Evolutionary conservation across 2,797 vertebrate genomes (phyloP), one percentile per base, ranked within the genome.

Genomic region (Helicolenus hilgendorfi): DNA sequence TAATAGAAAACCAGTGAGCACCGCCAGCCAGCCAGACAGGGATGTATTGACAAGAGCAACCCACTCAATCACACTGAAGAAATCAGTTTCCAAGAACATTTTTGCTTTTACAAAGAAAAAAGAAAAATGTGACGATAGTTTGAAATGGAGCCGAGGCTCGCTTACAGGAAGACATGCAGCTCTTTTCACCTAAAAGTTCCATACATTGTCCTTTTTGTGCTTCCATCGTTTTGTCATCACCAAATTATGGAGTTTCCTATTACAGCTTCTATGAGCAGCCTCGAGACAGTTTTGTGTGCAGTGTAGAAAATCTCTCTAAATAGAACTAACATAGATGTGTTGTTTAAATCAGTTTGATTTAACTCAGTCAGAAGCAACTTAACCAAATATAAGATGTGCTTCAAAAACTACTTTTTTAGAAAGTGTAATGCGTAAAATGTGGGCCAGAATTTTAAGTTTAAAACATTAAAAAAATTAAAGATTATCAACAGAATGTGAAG

Each of bases 261-360:
- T 63, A 20, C 11, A 59, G 72, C 60, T 82, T 87, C 80, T 73
- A 83, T 59, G 38, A 38, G 60, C 35, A 72, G 65, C 85, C 73
- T 41, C 55, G 2, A 82, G 70, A 53, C 53, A 20, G 22, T 36
- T 70, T 41, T 72, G 29, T 62, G 71, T 63, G 35, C 31, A 83
- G 41, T 49, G 15, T 49, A 49, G 41, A 49, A 20, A 49, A 49
- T 49, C 45, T 72, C 60, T 56, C 70, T 72, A 80, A 87, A 82
- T 82, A 83, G 9, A 84, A 41, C 59, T 73, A 86, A 84, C 27
- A 79, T 45, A 72, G 68, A 35, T 64, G 29, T 56, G 36, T 20
- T 55, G 41, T 45, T 64, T 58, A 69, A 76, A 85, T 62, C 22
- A 45, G 53, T 68, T 81, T 41, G 11, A 73, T 81, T 65, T 35